Percentiles rank a stretch among this genome's conserved stretches.
phyloP scores from a whole-genome alignment of 2,888 invertebrate species.

The Melangyna quadrimaculata region DNA sequence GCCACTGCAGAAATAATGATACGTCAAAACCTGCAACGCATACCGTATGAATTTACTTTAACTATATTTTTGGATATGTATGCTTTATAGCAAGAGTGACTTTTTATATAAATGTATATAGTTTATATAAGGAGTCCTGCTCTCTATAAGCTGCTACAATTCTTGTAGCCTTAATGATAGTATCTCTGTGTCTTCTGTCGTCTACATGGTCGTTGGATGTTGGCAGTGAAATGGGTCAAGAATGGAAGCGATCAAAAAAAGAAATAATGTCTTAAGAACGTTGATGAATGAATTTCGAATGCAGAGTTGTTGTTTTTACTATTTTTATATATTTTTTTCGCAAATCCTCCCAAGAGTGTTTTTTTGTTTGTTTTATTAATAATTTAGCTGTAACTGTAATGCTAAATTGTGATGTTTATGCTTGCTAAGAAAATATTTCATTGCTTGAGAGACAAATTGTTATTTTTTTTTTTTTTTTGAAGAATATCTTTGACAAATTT shows the following conservation, averaged over 20 bases:
- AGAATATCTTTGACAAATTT: not conserved
- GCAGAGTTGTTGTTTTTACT: conserved; percentile 13
- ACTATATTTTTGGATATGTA: not conserved
- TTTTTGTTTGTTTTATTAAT: conserved; percentile 11
- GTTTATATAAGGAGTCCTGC: not conserved
- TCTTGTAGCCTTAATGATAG: conserved; percentile 55
- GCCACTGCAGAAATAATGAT: conserved; percentile 59
- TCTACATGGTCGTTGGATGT: not conserved
- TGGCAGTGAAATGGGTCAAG: conserved; percentile 65
- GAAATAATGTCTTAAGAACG: conserved; percentile 3
- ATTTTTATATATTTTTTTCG: not conserved
- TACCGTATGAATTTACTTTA: conserved; percentile 41
- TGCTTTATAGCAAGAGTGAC: not conserved
- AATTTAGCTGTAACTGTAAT: not conserved
- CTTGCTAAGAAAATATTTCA: not conserved
- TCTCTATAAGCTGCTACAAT: conserved; percentile 6
- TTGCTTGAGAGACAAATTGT: not conserved
- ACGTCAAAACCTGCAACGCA: conserved; percentile 62
- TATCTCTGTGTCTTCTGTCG: conserved; percentile 41
- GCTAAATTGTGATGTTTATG: not conserved
- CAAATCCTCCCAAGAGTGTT: not conserved
- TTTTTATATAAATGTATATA: not conserved
- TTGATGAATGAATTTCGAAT: conserved; percentile 51
- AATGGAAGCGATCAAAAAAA: conserved; percentile 15
- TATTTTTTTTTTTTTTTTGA: not conserved